phyloP scores from a whole-genome alignment of 2,113 vertebrate species.

The Carassius carassius region DNA sequence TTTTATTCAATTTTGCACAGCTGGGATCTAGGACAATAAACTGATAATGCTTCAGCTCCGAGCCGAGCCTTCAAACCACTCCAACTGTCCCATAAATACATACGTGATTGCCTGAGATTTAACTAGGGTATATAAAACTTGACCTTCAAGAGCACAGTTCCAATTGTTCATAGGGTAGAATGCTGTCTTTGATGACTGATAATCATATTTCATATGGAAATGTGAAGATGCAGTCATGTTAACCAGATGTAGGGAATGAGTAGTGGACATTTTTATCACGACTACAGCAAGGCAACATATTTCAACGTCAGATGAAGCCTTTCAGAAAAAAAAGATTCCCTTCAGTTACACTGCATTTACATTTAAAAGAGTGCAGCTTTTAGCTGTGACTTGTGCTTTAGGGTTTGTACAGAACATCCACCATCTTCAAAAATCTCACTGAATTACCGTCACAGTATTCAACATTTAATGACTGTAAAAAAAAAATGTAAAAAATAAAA shows the following conservation, averaged over 20 bases:
- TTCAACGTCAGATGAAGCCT: neutral
- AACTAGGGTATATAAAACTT: neutral
- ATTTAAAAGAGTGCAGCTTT: neutral
- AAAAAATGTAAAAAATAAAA: neutral
- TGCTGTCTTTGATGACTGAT: neutral
- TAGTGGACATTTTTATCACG: neutral
- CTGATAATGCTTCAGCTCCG: neutral
- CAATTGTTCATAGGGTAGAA: neutral
- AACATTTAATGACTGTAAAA: conserved; percentile 2
- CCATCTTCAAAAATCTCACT: conserved; percentile 1
- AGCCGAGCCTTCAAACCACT: conserved; percentile 23
- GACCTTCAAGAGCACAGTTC: neutral
- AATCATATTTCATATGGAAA: conserved; percentile 9
- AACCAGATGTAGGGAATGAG: neutral
- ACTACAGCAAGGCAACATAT: neutral
- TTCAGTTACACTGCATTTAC: neutral
- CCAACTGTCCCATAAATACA: conserved; percentile 1
- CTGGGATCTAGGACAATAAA: conserved; percentile 12
- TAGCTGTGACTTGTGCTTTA: neutral
- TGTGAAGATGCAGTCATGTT: neutral
- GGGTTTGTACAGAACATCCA: neutral
- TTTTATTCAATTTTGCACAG: neutral
- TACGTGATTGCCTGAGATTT: neutral
- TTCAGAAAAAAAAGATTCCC: neutral
- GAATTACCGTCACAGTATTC: neutral